phyloP scores from a whole-genome alignment of 2,113 vertebrate genomes.

The Oryzias melastigma region DNA sequence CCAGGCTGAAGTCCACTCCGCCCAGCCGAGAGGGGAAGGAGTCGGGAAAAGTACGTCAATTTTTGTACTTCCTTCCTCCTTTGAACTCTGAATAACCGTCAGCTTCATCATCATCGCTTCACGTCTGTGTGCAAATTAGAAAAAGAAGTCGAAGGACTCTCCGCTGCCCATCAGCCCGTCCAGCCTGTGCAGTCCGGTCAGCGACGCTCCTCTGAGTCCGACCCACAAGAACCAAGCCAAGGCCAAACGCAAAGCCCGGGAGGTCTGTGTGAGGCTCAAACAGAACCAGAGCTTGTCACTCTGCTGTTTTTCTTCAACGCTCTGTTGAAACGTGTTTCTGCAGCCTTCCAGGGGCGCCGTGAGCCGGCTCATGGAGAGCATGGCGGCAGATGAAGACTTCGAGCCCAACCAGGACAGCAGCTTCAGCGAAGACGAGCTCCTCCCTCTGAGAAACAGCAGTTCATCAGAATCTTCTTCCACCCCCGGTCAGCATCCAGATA shows the following conservation, averaged over 20 bases:
- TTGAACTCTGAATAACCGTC: conserved; percentile 1
- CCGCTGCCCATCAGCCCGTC: conserved; percentile 77
- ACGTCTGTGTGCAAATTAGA: conserved; percentile 67
- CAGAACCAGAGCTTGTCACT: too few relatives aligned
- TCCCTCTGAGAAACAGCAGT: conserved; percentile 65
- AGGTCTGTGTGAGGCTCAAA: conserved; percentile 68
- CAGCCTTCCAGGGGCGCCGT: conserved; percentile 87
- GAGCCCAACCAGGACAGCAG: conserved; percentile 97
- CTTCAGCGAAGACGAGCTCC: conserved; percentile 94
- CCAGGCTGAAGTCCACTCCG: conserved; percentile 77
- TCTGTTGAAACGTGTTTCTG: not conserved
- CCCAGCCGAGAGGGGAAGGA: conserved; percentile 81
- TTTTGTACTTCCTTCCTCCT: conserved; percentile 10
- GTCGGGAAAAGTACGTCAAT: conserved; percentile 67
- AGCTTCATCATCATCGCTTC: conserved; percentile 27
- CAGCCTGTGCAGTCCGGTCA: conserved; percentile 74
- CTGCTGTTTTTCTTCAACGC: too few relatives aligned
- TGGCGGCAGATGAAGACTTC: conserved; percentile 97
- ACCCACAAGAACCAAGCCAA: conserved; percentile 82
- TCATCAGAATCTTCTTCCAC: conserved; percentile 79
- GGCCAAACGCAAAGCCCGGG: conserved; percentile 85
- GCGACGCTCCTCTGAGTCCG: conserved; percentile 78
- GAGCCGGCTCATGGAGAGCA: conserved; percentile 97
- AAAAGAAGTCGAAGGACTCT: conserved; percentile 87
- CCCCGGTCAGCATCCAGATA: conserved; percentile 80